Evolutionary conservation across 2,888 invertebrate genomes (phyloP).

Genomic region (Oscheius sp.): DNA sequence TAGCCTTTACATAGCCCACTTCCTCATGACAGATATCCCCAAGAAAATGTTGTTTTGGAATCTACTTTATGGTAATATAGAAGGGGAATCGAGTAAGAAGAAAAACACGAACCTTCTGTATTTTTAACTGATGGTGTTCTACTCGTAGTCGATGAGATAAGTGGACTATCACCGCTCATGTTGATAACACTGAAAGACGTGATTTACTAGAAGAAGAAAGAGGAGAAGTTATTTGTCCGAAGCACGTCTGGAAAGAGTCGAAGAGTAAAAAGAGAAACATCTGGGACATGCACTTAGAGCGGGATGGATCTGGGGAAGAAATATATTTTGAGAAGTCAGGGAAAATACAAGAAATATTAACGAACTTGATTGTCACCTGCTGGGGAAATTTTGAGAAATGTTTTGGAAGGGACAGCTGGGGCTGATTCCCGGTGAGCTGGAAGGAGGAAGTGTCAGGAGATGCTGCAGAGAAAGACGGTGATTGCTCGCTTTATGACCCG

Average conservation of each 20-base stretch:
- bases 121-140: slow-evolving; percentile 14
- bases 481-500: neutral
- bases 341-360: neutral
- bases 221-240: neutral
- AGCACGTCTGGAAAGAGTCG: neutral
- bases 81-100: too few species aligned
- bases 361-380: too few species aligned
- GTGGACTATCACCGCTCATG: slow-evolving; percentile 15
- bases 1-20: neutral
- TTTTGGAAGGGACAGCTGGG: too few species aligned
- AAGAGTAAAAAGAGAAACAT: slow-evolving; percentile 8
- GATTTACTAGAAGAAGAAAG: neutral
- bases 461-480: neutral
- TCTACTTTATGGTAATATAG: too few species aligned
- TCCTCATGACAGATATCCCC: too few species aligned
- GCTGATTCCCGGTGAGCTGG: too few species aligned
- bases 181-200: neutral
- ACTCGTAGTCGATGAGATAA: slow-evolving; percentile 7
- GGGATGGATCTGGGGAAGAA: neutral
- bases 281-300: neutral
- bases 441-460: neutral
- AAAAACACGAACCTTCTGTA: neutral
- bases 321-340: neutral
- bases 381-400: too few species aligned
- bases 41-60: too few species aligned